phyloP scores from a whole-genome alignment of 2,113 vertebrate genomes.

The Channa maculata region DNA sequence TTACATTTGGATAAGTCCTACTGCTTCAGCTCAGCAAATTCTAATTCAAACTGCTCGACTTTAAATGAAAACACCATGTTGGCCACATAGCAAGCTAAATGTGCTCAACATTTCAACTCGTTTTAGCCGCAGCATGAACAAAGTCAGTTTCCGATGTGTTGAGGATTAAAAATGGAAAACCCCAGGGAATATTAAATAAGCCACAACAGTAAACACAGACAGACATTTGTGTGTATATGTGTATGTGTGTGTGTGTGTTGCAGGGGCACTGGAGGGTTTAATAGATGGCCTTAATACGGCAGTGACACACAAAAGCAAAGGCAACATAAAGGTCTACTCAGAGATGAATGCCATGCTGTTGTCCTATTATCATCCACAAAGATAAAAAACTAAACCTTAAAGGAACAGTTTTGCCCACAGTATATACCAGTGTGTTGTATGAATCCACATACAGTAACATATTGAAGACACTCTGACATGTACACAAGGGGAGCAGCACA shows the following conservation, averaged over 20 bases:
- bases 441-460: not conserved
- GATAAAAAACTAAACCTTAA: constrained; percentile 47
- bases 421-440: too few relatives aligned
- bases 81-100: not conserved
- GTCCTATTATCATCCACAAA: constrained; percentile 9
- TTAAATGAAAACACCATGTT: not conserved
- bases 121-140: constrained; percentile 20
- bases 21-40: too few relatives aligned
- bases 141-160: not conserved
- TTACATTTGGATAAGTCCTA: not conserved
- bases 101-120: not conserved
- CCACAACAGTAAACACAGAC: constrained; percentile 22
- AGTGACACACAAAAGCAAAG: constrained; percentile 68
- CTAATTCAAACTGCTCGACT: not conserved
- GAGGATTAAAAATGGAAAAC: constrained; percentile 12
- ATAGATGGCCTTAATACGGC: constrained; percentile 78
- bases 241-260: constrained; percentile 5
- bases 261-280: constrained; percentile 52
- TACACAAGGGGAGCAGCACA: not conserved
- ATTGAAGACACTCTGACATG: not conserved
- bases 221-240: constrained; percentile 33
- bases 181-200: constrained; percentile 21
- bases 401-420: not conserved
- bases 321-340: constrained; percentile 44
- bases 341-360: constrained; percentile 27